A percentile compares a stretch with the other conserved stretches of the same genome.
Evolutionary conservation across 1,140 invertebrate species (phyloP).

Genomic region (Trypoxylus dichotomus): DNA sequence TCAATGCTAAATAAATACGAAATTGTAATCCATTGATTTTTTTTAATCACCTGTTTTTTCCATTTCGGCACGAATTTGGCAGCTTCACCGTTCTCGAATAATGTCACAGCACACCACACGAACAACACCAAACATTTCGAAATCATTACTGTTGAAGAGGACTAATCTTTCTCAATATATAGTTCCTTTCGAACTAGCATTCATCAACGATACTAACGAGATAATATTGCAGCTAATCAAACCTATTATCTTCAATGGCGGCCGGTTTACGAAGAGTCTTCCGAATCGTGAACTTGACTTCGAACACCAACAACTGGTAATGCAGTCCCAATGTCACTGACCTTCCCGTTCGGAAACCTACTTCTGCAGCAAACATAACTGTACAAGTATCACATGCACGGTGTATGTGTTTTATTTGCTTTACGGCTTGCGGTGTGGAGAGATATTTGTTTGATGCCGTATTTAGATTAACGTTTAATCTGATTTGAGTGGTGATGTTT

Average conservation of each 20-base stretch:
- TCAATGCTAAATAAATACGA: conserved; percentile 19
- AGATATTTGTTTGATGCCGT: too few species aligned
- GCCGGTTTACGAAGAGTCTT: background rate
- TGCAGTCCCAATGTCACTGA: conserved; percentile 36
- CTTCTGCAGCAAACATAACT: conserved; percentile 8
- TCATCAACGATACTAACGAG: background rate
- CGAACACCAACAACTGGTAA: background rate
- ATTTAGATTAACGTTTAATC: too few species aligned
- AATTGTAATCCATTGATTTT: background rate
- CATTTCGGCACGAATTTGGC: conserved; percentile 75
- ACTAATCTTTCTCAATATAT: too few species aligned
- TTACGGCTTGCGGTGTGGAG: background rate
- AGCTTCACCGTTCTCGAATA: conserved; percentile 35
- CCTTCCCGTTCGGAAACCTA: conserved; percentile 35
- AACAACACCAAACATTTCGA: conserved; percentile 26
- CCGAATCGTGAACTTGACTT: conserved; percentile 46
- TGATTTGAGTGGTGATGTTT: too few species aligned
- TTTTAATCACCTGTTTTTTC: conserved; percentile 74
- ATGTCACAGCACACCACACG: conserved; percentile 34
- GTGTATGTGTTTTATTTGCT: background rate
- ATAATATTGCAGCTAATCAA: background rate
- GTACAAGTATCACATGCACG: background rate
- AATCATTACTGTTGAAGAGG: background rate
- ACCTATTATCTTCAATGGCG: background rate
- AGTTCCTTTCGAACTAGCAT: too few species aligned